These are phyloP conservation scores for Atherinomorus stipes DNA, from an alignment of 2,113 vertebrate genomes.

Conservation along the genomic window DNA sequence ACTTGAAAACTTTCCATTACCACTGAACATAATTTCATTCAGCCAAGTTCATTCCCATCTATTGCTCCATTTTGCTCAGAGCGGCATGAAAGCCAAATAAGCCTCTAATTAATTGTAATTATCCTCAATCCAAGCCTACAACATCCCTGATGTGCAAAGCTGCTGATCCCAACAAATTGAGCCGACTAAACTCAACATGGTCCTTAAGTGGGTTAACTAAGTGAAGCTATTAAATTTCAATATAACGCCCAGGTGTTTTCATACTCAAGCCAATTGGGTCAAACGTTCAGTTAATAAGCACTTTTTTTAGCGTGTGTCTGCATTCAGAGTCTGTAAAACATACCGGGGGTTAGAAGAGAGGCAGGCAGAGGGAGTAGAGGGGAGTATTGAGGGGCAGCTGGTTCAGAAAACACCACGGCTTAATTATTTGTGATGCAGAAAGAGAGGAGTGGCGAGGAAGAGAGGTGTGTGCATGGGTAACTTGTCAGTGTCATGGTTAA, in stretches of 20 bases:
- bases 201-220: conserved; percentile 78
- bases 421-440: conserved; percentile 59
- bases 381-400: neutral
- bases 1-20: neutral
- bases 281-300: conserved; percentile 64
- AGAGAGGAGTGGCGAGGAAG: conserved; percentile 32
- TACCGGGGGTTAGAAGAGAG: neutral
- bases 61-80: conserved; percentile 37
- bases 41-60: conserved; percentile 23
- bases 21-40: conserved; percentile 4
- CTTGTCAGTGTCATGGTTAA: conserved; percentile 35
- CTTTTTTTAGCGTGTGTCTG: conserved; percentile 42
- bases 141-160: conserved; percentile 58
- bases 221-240: conserved; percentile 81
- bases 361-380: neutral
- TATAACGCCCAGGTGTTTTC: conserved; percentile 79
- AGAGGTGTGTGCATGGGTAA: conserved; percentile 18
- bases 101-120: conserved; percentile 80
- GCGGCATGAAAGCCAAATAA: conserved; percentile 59
- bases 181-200: conserved; percentile 67
- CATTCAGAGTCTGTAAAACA: conserved; percentile 30
- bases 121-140: conserved; percentile 68
- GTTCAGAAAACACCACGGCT: conserved; percentile 13
- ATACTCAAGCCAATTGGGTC: conserved; percentile 68
- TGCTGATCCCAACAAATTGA: conserved; percentile 77